Evolutionary conservation across 2,113 vertebrate species (phyloP).

Genomic region (Oreochromis spilurus): DNA sequence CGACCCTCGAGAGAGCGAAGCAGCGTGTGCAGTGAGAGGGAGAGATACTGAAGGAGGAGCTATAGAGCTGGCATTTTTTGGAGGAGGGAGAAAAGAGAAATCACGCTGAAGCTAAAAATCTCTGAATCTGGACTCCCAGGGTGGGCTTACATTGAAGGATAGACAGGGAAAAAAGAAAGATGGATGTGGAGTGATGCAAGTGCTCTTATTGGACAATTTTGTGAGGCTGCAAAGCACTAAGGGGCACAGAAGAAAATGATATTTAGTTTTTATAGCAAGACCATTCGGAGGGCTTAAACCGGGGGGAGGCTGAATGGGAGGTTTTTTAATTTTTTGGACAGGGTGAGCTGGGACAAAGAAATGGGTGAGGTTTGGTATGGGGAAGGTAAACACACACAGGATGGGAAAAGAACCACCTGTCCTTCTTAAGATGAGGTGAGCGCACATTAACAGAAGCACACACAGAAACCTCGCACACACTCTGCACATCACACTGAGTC

Average conservation of each 20-base stretch:
- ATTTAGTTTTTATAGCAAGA: conserved; percentile 44
- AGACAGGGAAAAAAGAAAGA: conserved; percentile 24
- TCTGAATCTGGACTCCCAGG: conserved; percentile 30
- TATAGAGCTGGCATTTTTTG: conserved; percentile 10
- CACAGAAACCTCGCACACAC: neutral
- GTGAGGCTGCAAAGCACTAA: neutral
- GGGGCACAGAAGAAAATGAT: conserved; percentile 45
- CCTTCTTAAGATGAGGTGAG: conserved; percentile 32
- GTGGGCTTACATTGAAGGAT: conserved; percentile 21
- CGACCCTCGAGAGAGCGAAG: conserved; percentile 21
- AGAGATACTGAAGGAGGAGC: conserved; percentile 44
- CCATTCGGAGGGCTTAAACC: conserved; percentile 8
- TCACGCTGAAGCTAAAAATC: conserved; percentile 10
- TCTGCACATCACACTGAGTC: neutral
- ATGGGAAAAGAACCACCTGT: conserved; percentile 17
- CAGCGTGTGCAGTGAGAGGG: conserved; percentile 11
- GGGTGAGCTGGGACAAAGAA: conserved; percentile 1
- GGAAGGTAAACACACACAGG: conserved; percentile 44
- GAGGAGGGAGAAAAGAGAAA: conserved; percentile 7
- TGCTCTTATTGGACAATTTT: conserved; percentile 36
- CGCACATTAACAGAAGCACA: neutral
- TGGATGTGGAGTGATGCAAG: conserved; percentile 30
- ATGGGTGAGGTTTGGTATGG: neutral
- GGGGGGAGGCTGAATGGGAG: neutral
- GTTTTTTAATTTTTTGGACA: neutral